Evolutionary conservation across 2,888 invertebrate species (phyloP), one percentile per base, ranked within the genome.

Genomic region (Polydrusus pterygomalis): DNA sequence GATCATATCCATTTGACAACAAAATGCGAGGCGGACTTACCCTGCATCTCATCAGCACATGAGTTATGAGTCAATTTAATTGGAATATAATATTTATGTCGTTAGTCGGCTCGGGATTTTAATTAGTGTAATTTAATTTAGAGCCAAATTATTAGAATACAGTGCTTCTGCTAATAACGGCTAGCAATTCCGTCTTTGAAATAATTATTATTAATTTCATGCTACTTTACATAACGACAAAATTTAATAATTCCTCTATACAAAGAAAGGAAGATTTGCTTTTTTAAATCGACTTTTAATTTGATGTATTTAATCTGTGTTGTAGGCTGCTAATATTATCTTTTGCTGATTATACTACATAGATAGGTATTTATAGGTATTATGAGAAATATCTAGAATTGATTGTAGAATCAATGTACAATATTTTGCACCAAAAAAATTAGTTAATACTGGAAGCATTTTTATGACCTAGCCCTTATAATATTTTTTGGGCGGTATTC

Each of bases 1-100:
- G 83, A 83, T 83, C 81, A 81, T 80, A 81, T 81, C 80, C 58
- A 58, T 69, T 69, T 69, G 69, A 40, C 30, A 58, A 58, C 69
- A 56, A 69, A 58, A 58, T 70, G 11, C 62, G 47, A 47, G 34
- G 20, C 49, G 71, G 9, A 71, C 54, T 64, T 71, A 71, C 64
- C 71, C 56, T 64, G 54, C 51, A 63, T 71, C 54, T 64, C 40
- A 64, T 64, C 60, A 51, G 25, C 47, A 68, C 64, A 30, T 70
- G 64, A 69, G 25, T 70, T 70, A 70, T 74, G 45, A 70, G 70
- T 69, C 70, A 74, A 63, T 70, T 70, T 70, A 74, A 74, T 70
- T 64, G 64, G 64, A 70, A 74, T 74, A 74, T 70, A 74, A 69
- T 74, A 74, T 74, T 74, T 64, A 70, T 58, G 70, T 25, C 70